Conservation (phyloP, 2,888 invertebrate genomes). For the Agrotis exclamationis region DNA sequence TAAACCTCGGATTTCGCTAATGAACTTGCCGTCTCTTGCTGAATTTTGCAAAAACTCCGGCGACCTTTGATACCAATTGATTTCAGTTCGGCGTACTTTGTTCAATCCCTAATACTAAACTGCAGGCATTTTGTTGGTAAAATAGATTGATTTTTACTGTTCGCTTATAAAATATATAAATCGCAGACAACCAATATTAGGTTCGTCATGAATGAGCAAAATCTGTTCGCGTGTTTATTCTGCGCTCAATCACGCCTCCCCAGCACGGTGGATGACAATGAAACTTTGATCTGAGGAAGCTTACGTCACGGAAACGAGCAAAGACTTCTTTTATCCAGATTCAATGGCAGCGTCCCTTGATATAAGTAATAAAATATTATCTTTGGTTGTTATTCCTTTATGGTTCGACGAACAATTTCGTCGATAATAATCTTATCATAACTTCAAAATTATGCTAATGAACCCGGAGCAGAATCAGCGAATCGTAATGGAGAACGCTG, state of each 20-base stretch:
- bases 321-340: conserved; percentile 48
- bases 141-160: not conserved
- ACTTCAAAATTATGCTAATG: conserved; percentile 65
- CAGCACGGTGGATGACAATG: conserved; percentile 41
- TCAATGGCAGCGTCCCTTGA: conserved; percentile 46
- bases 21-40: conserved; percentile 74
- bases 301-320: conserved; percentile 50
- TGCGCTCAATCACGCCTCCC: conserved; percentile 46
- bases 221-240: conserved; percentile 45
- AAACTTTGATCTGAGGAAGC: conserved; percentile 56
- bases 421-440: conserved; percentile 60
- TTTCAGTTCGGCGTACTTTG: conserved; percentile 66
- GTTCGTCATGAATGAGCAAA: conserved; percentile 40
- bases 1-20: conserved; percentile 81
- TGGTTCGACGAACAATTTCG: conserved; percentile 49
- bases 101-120: conserved; percentile 23
- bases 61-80: conserved; percentile 75
- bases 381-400: conserved; percentile 60
- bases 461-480: conserved; percentile 50
- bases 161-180: too few species aligned
- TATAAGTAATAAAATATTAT: conserved; percentile 60
- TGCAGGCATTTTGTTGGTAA: conserved; percentile 18
- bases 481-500: conserved; percentile 50
- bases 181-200: too few species aligned
- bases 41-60: conserved; percentile 77